Percentiles rank a stretch among this genome's conserved stretches.
These are phyloP conservation scores for Heliornis fulica DNA, from an alignment of 2,113 vertebrate species.

Conservation along the genomic window DNA sequence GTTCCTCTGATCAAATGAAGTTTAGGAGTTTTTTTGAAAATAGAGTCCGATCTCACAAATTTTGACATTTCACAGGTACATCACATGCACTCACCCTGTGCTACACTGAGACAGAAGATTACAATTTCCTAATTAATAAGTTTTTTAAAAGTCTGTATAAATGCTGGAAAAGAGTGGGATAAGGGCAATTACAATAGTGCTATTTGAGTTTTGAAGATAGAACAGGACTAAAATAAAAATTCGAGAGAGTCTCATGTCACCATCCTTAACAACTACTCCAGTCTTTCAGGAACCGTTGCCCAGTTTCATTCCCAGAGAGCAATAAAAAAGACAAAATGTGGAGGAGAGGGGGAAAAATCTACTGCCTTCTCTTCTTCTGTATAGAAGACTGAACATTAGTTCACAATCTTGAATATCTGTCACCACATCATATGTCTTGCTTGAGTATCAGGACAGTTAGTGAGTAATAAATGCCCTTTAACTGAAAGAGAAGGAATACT, in stretches of 20 bases:
- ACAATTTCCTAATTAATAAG: not conserved
- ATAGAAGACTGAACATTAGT: not conserved
- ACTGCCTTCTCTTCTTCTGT: not conserved
- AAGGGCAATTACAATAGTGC: not conserved
- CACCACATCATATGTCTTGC: constrained; percentile 45
- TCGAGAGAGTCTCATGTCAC: not conserved
- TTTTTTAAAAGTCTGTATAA: not conserved
- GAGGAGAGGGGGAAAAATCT: not conserved
- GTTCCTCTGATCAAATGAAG: fast-evolving
- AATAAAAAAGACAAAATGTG: not conserved
- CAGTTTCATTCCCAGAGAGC: not conserved
- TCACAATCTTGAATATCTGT: constrained; percentile 52
- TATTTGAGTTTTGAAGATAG: not conserved
- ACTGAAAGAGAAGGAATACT: constrained; percentile 41
- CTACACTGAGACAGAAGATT: not conserved
- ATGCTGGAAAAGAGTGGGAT: not conserved
- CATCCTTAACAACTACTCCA: not conserved
- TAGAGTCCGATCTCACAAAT: not conserved
- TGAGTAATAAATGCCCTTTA: constrained; percentile 38
- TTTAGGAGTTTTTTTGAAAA: not conserved
- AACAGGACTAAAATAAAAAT: not conserved
- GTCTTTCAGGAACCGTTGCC: not conserved
- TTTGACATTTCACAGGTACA: not conserved
- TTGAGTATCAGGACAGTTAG: constrained; percentile 17
- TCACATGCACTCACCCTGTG: not conserved